Conservation (phyloP, 1,140 invertebrate genomes). For the Sinella curviseta region DNA sequence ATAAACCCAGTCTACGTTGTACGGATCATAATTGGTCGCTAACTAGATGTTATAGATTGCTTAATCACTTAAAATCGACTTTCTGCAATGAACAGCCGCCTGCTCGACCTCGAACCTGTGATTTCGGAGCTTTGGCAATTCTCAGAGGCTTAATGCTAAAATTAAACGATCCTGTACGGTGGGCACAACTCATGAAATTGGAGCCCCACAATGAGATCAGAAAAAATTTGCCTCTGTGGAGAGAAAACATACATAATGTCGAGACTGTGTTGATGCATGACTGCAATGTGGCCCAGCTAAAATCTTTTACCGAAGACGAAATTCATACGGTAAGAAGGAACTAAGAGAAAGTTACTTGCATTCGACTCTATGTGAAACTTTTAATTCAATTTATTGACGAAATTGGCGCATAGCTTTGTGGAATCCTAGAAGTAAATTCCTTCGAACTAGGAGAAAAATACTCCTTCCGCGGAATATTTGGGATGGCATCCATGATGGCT, state of each 20-base stretch:
- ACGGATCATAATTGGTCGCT: no score
- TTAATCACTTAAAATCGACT: no score
- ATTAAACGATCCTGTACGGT: conserved; percentile 39
- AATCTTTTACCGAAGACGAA: conserved; percentile 56
- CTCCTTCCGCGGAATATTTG: conserved; percentile 56
- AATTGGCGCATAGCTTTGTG: conserved; percentile 57
- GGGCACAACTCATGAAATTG: conserved; percentile 44
- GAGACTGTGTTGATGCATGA: conserved; percentile 29
- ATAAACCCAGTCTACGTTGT: no score
- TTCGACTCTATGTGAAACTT: neutral
- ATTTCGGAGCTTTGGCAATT: conserved; percentile 40
- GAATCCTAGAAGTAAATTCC: conserved; percentile 69
- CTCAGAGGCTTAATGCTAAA: conserved; percentile 49
- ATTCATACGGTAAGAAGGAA: conserved; percentile 64
- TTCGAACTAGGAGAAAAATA: conserved; percentile 44
- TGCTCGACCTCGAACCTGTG: neutral
- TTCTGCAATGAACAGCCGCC: no score
- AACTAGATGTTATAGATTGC: no score
- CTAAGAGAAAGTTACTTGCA: neutral
- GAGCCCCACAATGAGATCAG: conserved; percentile 43
- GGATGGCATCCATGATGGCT: conserved; percentile 69
- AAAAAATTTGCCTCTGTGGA: conserved; percentile 40
- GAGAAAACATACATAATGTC: conserved; percentile 45
- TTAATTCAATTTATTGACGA: neutral
- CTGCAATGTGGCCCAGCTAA: conserved; percentile 24